Evolutionary conservation across 2,888 invertebrate genomes (phyloP).

Genomic region (Lasioglossum morio): DNA sequence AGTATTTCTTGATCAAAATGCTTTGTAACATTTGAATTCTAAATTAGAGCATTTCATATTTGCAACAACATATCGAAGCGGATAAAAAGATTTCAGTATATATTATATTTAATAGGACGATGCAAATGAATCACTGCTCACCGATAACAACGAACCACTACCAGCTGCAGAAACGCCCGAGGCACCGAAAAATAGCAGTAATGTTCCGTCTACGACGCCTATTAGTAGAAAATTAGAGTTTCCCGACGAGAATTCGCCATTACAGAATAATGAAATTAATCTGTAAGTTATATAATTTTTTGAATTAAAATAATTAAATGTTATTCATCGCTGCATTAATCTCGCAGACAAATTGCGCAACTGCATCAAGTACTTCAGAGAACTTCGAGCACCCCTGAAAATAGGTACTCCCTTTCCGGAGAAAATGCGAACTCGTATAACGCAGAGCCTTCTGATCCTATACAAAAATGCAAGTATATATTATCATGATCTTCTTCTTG

Average conservation of each 20-base stretch:
- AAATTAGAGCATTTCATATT: too few relatives aligned
- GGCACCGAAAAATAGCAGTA: not conserved
- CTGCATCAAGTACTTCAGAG: slow-evolving; percentile 77
- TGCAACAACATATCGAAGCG: not conserved
- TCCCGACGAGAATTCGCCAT: slow-evolving; percentile 69
- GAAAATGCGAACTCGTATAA: slow-evolving; percentile 73
- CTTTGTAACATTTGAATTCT: too few relatives aligned
- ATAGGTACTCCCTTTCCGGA: slow-evolving; percentile 75
- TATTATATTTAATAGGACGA: slow-evolving; percentile 17
- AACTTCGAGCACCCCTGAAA: slow-evolving; percentile 75
- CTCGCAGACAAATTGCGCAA: slow-evolving; percentile 77
- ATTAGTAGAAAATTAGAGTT: slow-evolving; percentile 78
- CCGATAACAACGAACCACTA: not conserved
- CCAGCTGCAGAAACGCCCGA: not conserved
- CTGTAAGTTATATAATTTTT: slow-evolving; percentile 59
- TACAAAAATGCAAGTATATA: slow-evolving; percentile 67
- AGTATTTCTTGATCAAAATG: too few relatives aligned
- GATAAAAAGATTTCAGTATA: not conserved
- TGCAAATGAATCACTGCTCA: not conserved
- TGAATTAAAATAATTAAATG: not conserved
- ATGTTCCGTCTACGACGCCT: slow-evolving; percentile 6
- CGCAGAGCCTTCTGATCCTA: slow-evolving; percentile 69
- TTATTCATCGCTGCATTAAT: not conserved
- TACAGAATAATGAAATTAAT: slow-evolving; percentile 73
- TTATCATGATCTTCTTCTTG: not conserved